Percentiles rank a stretch among this genome's conserved stretches.
phyloP scores from a whole-genome alignment of 2,113 vertebrate genomes.

The Steatornis caripensis region DNA sequence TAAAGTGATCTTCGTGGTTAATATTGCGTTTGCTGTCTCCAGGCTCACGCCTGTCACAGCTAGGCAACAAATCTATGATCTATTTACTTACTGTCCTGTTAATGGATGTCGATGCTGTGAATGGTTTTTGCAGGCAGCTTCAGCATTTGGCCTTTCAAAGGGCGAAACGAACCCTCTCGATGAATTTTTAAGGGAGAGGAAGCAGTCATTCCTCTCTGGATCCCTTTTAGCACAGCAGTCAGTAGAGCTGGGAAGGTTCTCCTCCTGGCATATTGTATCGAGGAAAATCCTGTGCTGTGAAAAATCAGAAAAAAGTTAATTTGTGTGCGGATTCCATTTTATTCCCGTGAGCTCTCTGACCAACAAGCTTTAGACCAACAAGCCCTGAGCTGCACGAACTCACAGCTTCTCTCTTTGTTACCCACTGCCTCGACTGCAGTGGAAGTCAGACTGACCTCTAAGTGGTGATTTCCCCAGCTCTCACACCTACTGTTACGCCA shows the following conservation, averaged over 20 bases:
- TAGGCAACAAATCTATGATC: fast-evolving
- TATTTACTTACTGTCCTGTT: constrained; percentile 30
- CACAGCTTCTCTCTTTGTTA: background rate
- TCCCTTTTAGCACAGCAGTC: constrained; percentile 51
- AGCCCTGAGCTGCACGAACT: background rate
- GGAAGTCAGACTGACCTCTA: background rate
- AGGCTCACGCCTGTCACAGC: background rate
- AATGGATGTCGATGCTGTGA: background rate
- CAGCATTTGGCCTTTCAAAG: background rate
- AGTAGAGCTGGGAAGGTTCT: background rate
- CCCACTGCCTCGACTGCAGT: background rate
- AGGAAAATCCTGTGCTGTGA: constrained; percentile 43
- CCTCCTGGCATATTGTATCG: constrained; percentile 56
- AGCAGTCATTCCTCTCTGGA: constrained; percentile 35
- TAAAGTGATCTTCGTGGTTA: too few relatives aligned
- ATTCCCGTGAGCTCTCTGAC: too few relatives aligned
- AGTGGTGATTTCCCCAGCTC: background rate
- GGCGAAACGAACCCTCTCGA: background rate
- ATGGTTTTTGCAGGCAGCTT: constrained; percentile 27
- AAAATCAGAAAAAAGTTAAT: background rate
- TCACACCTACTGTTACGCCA: background rate
- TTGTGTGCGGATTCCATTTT: background rate
- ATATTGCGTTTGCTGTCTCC: background rate
- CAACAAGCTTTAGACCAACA: background rate
- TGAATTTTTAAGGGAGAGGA: constrained; percentile 43